Evolutionary conservation across 2,888 invertebrate species (phyloP), one percentile per base, ranked within the genome.

Genomic region (Neuroscelio doddi): DNA sequence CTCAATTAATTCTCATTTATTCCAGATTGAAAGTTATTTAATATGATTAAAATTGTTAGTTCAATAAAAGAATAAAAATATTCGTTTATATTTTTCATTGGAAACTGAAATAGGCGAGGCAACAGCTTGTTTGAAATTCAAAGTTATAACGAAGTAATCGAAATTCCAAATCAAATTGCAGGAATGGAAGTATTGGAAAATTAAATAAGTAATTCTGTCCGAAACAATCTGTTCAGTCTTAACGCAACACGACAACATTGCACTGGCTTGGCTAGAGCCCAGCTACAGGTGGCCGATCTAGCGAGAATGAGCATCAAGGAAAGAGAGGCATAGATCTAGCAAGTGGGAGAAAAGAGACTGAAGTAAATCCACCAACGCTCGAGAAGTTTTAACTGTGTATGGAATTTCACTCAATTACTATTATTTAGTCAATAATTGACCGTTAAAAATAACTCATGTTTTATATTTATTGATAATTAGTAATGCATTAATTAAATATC

Each of bases 211-310:
- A 30, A 46, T 58, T 50, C 41, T 36, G 45, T 29, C 16, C 24
- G 55, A 55, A 64, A 64, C 52, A 57, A 47, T 51, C 58, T 55
- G 51, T 51, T 45, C 52, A 55, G 59, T 65, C 49, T 64, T 64
- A 59, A 55, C 26, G 50, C 34, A 45, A 41, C 44, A 9, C 49
- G 61, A 61, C 61, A 57, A 44, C 26, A 50, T 36, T 47, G 39
- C 44, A 51, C 16, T 42, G 47, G 47, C 34, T 58, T 32, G 59
- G 42, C 41, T 56, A 57, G 57, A 58, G 30, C 24, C 32, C 58
- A 65, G 68, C 68, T 57, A 69, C 68, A 69, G 68, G 68, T 68
- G 68, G 68, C 64, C 62, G 64, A 58, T 68, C 58, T 49, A 46
- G 44, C 56, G 51, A 56, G 56, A 44, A 58, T 44, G 36, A 44